Evolutionary conservation across 2,888 invertebrate genomes (phyloP).

Genomic region (Autographa pulchrina): DNA sequence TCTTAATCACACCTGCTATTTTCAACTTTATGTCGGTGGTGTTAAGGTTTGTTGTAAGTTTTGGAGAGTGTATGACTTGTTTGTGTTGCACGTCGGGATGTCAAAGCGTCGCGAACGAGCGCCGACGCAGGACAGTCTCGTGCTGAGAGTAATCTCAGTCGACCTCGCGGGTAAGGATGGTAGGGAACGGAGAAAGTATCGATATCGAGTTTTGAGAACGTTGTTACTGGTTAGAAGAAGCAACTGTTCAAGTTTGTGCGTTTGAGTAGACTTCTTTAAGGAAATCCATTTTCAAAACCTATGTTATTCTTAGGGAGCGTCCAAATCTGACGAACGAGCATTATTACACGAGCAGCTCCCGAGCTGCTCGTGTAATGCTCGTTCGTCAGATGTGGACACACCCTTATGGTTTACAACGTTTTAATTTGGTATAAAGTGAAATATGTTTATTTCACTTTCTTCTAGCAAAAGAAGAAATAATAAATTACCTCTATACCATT

Average conservation of each 20-base stretch:
- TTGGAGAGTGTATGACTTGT: constrained; percentile 47
- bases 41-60: constrained; percentile 58
- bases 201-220: constrained; percentile 51
- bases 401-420: not conserved
- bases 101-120: constrained; percentile 89
- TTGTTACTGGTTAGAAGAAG: constrained; percentile 9
- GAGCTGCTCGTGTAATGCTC: too few species aligned
- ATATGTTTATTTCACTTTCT: too few species aligned
- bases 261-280: too few species aligned
- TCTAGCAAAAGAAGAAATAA: too few species aligned
- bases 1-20: constrained; percentile 29
- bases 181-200: constrained; percentile 59
- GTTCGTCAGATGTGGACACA: too few species aligned
- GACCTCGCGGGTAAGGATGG: constrained; percentile 80
- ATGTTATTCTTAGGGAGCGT: too few species aligned
- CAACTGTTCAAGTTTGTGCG: too few species aligned
- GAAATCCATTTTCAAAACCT: too few species aligned
- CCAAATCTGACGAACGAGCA: too few species aligned
- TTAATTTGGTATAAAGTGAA: too few species aligned
- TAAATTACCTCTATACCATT: too few species aligned
- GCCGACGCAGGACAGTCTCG: constrained; percentile 88
- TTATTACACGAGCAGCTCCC: too few species aligned
- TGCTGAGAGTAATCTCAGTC: constrained; percentile 89
- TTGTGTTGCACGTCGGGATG: constrained; percentile 83
- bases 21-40: constrained; percentile 50